Percentiles rank a stretch among this genome's conserved stretches.
These are phyloP conservation scores for Pelecanoides urinatrix DNA, from an alignment of 2,113 vertebrate species.

Conservation along the genomic window DNA sequence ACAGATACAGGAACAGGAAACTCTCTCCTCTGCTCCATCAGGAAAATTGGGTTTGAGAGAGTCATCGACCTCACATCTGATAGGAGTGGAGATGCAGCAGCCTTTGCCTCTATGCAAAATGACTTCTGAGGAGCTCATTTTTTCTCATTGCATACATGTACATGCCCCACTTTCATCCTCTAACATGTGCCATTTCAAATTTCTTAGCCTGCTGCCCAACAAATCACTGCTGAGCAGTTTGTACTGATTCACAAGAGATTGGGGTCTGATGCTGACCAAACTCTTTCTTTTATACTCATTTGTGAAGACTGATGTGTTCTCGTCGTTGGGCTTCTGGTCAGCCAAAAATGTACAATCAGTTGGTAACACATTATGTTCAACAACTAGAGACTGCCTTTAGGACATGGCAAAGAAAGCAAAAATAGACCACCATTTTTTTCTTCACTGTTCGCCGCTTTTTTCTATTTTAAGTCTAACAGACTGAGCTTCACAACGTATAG, in stretches of 20 bases:
- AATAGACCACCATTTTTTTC: background rate
- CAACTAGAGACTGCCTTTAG: background rate
- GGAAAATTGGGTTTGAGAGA: background rate
- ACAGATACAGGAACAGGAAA: background rate
- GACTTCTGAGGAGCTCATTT: background rate
- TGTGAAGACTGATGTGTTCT: background rate
- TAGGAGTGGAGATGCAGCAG: background rate
- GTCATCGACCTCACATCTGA: background rate
- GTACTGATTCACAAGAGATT: accelerated
- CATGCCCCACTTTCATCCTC: background rate
- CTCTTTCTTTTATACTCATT: background rate
- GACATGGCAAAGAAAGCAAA: background rate
- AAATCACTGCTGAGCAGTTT: background rate
- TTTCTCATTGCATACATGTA: background rate
- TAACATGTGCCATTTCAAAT: background rate
- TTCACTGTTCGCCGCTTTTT: background rate
- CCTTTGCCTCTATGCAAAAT: background rate
- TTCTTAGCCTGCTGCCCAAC: background rate
- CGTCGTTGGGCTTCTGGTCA: background rate
- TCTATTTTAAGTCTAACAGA: background rate
- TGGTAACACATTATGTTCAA: background rate
- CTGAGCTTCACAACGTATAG: background rate
- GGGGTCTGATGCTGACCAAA: background rate
- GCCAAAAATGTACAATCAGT: background rate
- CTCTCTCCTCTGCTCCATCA: background rate